phyloP scores from a whole-genome alignment of 1,140 invertebrate species.

The Popillia japonica region DNA sequence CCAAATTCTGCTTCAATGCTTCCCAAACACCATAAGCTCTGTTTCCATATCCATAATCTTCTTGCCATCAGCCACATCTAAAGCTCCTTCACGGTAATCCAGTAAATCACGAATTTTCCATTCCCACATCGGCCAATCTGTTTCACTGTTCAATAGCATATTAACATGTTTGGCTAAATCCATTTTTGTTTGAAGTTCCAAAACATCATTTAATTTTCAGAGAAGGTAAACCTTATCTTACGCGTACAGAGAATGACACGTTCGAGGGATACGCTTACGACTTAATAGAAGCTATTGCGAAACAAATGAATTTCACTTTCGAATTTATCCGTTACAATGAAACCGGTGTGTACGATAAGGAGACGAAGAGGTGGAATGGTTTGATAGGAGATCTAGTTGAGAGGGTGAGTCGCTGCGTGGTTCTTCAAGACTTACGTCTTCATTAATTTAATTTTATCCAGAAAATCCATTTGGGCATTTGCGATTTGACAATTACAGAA shows the following conservation, averaged over 20 bases:
- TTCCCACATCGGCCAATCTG: too few relatives aligned
- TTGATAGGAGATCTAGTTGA: slow-evolving; percentile 84
- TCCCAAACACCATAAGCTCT: too few relatives aligned
- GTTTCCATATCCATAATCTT: too few relatives aligned
- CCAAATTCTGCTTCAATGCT: too few relatives aligned
- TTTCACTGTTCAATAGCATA: neutral
- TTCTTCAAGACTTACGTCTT: neutral
- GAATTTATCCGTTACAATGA: slow-evolving; percentile 74
- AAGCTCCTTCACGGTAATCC: too few relatives aligned
- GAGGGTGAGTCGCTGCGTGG: slow-evolving; percentile 65
- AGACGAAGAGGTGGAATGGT: slow-evolving; percentile 82
- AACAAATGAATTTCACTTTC: slow-evolving; percentile 79
- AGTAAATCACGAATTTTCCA: too few relatives aligned
- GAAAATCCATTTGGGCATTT: slow-evolving; percentile 91
- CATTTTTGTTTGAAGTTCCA: too few relatives aligned
- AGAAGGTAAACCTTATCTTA: slow-evolving; percentile 76
- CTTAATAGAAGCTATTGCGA: slow-evolving; percentile 78
- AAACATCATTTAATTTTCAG: slow-evolving; percentile 55
- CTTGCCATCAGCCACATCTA: too few relatives aligned
- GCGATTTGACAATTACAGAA: slow-evolving; percentile 91
- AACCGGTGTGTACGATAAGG: slow-evolving; percentile 76
- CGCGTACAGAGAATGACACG: slow-evolving; percentile 61
- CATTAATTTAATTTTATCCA: slow-evolving; percentile 56
- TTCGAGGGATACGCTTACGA: slow-evolving; percentile 85
- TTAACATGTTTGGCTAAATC: neutral